Base-by-base conservation (phyloP, 2,888 invertebrate genomes). In the Ormyrus rosae region DNA sequence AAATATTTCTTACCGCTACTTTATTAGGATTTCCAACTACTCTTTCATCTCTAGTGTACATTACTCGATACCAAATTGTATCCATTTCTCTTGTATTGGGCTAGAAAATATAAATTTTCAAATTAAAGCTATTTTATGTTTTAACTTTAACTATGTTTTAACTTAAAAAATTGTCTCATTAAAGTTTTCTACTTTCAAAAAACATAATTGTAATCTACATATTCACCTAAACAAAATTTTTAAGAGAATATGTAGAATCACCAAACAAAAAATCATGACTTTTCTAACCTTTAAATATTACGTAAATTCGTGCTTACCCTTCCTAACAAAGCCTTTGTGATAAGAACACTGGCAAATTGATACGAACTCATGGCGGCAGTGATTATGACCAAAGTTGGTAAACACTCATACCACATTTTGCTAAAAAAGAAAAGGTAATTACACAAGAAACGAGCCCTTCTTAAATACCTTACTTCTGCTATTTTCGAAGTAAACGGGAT, bases 331-430 rank as follows among this genome's bases (percentile, higher is more conserved):
- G 80, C 82, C n/a, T 82, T 74, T 19, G 81, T 71, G 4, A 82
- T 56, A 11, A 76, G 48, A 70, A 19, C 58, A 19, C 80, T 45
- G 6, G 60, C 67, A 2, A 73, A 0, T 77, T 84, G 83, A 8
- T 86, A 86, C 3, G 81, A 0, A 0, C 63, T 0, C 5, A 84
- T 0, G 0, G 48, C 13, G 1, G 6, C n/a, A 0, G 6, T 67
- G 10, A 88, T 82, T 51, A 89, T 83, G 0, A 58, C 1, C 5
- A 83, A 6, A 0, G 85, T 6, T 11, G 88, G 86, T 48, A 89
- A 0, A 34, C 81, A 55, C 13, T 88, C 88, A 51, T 84, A 87
- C 89, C 89, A 89, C 89, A 89, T 89, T 81, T 81, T 83, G 51
- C 1, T 19, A 19, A 19, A 19, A 19, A 19, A 2, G 19, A 19